Conservation (phyloP, 1,140 invertebrate genomes). For the Sitodiplosis mosellana region DNA sequence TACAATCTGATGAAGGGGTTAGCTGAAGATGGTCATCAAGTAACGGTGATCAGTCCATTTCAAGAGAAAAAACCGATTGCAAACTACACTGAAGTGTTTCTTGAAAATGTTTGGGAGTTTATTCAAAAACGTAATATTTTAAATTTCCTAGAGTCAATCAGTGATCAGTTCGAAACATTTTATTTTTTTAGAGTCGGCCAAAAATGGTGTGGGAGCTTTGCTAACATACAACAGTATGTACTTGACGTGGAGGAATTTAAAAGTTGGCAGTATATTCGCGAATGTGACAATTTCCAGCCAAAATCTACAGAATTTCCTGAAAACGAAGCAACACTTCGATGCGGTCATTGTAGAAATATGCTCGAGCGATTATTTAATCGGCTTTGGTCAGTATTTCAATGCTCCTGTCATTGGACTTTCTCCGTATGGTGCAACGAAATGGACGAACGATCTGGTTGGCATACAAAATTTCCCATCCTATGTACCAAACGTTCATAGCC, state of each 20-base stretch:
- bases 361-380: slow-evolving; percentile 9
- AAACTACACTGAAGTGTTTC: slow-evolving; percentile 16
- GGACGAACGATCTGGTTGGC: slow-evolving; percentile 8
- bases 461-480: slow-evolving; percentile 8
- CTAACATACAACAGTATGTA: background rate
- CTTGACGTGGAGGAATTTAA: background rate
- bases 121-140: background rate
- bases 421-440: slow-evolving; percentile 6
- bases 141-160: background rate
- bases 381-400: slow-evolving; percentile 10
- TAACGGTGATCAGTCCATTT: slow-evolving; percentile 48
- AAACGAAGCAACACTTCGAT: slow-evolving; percentile 12
- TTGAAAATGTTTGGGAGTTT: background rate
- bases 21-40: slow-evolving; percentile 39
- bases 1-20: too few species aligned
- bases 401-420: slow-evolving; percentile 9
- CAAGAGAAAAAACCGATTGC: slow-evolving; percentile 23
- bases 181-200: background rate
- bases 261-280: background rate
- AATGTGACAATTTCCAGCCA: background rate
- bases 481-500: slow-evolving; percentile 14
- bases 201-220: background rate
- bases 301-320: slow-evolving; percentile 3
- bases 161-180: background rate
- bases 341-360: slow-evolving; percentile 6